Base-by-base conservation (phyloP, 1,140 invertebrate genomes). In the Lordiphosa clarofinis region DNA sequence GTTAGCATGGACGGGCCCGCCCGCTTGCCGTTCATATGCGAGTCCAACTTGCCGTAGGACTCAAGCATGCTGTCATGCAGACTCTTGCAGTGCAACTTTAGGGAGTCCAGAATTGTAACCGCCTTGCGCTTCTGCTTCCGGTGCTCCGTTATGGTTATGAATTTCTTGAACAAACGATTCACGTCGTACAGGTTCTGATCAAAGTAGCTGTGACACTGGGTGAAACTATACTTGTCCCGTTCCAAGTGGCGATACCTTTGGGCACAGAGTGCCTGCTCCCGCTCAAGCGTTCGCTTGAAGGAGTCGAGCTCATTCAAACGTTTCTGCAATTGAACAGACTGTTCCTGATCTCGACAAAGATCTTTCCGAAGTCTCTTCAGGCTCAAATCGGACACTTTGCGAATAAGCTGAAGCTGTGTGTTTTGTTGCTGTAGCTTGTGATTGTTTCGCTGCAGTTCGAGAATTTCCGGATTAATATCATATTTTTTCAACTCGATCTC, bases 211-310 rank as follows among this genome's bases (percentile, higher is more conserved):
- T 47, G 3, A 4, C 58, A 56, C 1, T 53, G 39, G 1, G 13
- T n/a, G 50, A 62, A 56, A 8, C 55, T 33, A 28, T 40, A 63
- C 5, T 75, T 71, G 0, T 47, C 38, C 1, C 35, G 4, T 6
- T 60, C n/a, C 13, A 76, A 10, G 5, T 52, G 15, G 1, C 35
- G 13, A 60, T 40, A 72, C 0, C 73, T 50, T 31, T 76, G 58
- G 0, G 4, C 4, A 13, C 73, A 76, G 0, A 71, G 21, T 1
- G 10, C 38, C 5, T 66, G 57, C 19, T 75, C 15, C 2, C 38
- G 56, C 33, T 75, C 67, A 11, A 63, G 3, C 0, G 4, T 52
- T 0, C 52, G 56, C 31, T 57, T 59, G 3, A 71, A 67, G 1
- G 67, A 76, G 9, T 76, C 53, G 4, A 76, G 9, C 9, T 57